Evolutionary conservation across 2,113 vertebrate species (phyloP).

Genomic region (Oryzias melastigma): DNA sequence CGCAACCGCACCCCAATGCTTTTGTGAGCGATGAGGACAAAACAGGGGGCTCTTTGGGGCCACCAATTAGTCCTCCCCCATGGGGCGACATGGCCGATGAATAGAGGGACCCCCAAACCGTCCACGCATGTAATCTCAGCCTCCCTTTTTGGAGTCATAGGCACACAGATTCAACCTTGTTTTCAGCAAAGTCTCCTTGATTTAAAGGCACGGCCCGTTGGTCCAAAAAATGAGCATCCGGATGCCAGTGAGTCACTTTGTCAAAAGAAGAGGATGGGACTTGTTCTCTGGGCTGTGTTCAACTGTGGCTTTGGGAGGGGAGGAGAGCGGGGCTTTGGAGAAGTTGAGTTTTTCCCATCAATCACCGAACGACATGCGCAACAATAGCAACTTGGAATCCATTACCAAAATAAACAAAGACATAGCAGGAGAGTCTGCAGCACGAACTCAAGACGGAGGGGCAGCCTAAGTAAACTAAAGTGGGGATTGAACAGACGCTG

Average conservation of each 20-base stretch:
- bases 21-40: slow-evolving; percentile 74
- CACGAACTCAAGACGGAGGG: slow-evolving; percentile 41
- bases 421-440: slow-evolving; percentile 65
- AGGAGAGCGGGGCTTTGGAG: slow-evolving; percentile 13
- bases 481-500: slow-evolving; percentile 56
- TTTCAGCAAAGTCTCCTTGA: slow-evolving; percentile 54
- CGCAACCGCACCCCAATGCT: slow-evolving; percentile 55
- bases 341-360: slow-evolving; percentile 71
- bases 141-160: slow-evolving; percentile 56
- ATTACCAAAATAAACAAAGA: slow-evolving; percentile 76
- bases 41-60: slow-evolving; percentile 71
- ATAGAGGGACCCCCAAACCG: slow-evolving; percentile 72
- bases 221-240: slow-evolving; percentile 59
- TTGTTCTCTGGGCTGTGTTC: slow-evolving; percentile 44
- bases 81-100: slow-evolving; percentile 75
- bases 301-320: slow-evolving; percentile 24
- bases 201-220: slow-evolving; percentile 57
- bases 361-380: slow-evolving; percentile 67
- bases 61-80: slow-evolving; percentile 83
- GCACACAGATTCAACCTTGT: slow-evolving; percentile 64
- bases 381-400: slow-evolving; percentile 75
- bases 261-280: slow-evolving; percentile 55
- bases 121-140: slow-evolving; percentile 72
- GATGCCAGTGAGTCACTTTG: slow-evolving; percentile 61
- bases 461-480: slow-evolving; percentile 58